Evolutionary conservation across 35 echinoderm and acorn worm genomes (phyloP).

Genomic region (Lytechinus variegatus): DNA sequence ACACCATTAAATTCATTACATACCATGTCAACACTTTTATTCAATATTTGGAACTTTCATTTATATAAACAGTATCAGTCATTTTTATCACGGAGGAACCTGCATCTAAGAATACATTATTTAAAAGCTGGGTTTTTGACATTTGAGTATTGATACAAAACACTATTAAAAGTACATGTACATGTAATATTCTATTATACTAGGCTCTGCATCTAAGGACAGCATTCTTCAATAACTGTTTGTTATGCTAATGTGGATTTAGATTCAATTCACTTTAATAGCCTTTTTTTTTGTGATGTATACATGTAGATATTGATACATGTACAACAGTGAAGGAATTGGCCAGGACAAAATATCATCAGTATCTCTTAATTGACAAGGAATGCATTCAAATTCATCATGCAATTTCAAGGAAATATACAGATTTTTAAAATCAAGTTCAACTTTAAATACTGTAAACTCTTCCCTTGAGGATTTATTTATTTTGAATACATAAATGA

Average conservation of each 20-base stretch:
- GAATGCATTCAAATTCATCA: background rate
- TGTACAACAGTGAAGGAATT: background rate
- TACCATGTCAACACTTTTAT: background rate
- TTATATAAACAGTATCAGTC: background rate
- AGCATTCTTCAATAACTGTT: too few species aligned
- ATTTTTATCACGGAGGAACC: background rate
- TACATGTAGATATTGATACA: background rate
- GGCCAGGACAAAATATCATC: background rate
- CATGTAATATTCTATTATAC: too few species aligned
- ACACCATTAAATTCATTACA: background rate
- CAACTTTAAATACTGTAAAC: background rate
- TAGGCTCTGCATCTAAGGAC: too few species aligned
- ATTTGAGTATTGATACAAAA: too few species aligned
- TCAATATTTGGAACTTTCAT: background rate
- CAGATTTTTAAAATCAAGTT: background rate
- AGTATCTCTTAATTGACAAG: background rate
- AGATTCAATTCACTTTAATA: too few species aligned
- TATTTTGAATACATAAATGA: too few species aligned
- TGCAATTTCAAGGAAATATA: background rate
- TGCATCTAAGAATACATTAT: background rate
- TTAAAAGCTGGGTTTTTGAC: background rate
- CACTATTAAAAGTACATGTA: too few species aligned
- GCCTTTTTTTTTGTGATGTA: too few species aligned
- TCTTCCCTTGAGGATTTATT: too few species aligned
- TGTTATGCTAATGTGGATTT: too few species aligned